Conservation (phyloP, 2,888 invertebrate species). For the Eupeodes latifasciatus region DNA sequence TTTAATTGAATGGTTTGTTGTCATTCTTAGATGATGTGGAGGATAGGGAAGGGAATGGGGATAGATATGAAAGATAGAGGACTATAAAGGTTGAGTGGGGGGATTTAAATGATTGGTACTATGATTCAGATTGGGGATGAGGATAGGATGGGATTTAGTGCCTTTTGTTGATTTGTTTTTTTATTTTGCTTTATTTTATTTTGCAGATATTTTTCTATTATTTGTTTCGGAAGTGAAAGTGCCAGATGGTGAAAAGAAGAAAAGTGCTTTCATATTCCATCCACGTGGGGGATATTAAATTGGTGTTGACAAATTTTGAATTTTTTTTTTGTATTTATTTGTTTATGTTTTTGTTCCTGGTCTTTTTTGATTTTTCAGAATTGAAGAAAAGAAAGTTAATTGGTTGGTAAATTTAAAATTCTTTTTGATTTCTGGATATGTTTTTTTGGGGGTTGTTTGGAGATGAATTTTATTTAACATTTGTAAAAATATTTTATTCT, state of each 20-base stretch:
- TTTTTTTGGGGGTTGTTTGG: too few relatives aligned
- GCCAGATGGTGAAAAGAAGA: conserved; percentile 20
- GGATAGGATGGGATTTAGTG: background rate
- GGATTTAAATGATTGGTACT: conserved; percentile 39
- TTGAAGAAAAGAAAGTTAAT: background rate
- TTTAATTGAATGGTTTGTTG: conserved; percentile 69
- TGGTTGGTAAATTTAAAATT: conserved; percentile 5
- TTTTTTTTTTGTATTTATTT: background rate
- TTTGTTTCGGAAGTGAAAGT: conserved; percentile 33
- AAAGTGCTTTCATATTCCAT: conserved; percentile 8
- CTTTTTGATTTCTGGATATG: background rate
- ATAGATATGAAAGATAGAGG: background rate
- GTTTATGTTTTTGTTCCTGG: background rate
- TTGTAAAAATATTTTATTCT: too few relatives aligned
- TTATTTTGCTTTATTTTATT: background rate
- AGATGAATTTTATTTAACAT: too few relatives aligned
- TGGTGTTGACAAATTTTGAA: conserved; percentile 23
- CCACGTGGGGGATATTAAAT: conserved; percentile 17
- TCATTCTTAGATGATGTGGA: conserved; percentile 18
- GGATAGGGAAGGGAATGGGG: too few relatives aligned
- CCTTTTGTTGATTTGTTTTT: conserved; percentile 21
- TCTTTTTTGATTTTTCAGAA: background rate
- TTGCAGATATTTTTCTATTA: conserved; percentile 1
- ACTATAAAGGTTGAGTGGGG: background rate
- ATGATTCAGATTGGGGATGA: background rate